A percentile compares a stretch with the other conserved stretches of the same genome.
These are phyloP conservation scores for Trichogramma evanescens DNA, from an alignment of 2,888 invertebrate species.

Conservation along the genomic window DNA sequence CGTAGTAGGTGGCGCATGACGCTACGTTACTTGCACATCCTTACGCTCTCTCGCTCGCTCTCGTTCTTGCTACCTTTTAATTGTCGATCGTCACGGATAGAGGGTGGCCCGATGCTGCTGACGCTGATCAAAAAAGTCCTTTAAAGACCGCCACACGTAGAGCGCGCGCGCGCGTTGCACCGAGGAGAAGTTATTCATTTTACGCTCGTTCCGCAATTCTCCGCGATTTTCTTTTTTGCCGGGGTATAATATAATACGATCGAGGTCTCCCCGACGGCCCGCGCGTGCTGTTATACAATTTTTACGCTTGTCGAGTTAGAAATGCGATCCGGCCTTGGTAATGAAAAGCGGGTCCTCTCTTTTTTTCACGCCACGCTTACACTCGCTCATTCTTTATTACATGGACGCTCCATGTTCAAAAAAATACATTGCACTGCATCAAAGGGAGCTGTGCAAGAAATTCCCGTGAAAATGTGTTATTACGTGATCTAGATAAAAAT, in stretches of 20 bases:
- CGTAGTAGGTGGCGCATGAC: slow-evolving; percentile 3
- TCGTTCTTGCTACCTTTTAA: slow-evolving; percentile 7
- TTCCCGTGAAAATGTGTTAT: too few species aligned
- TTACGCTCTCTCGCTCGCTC: neutral
- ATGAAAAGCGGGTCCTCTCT: slow-evolving; percentile 4
- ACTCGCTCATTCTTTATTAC: too few species aligned
- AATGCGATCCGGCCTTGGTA: slow-evolving; percentile 15
- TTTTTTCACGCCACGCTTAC: neutral
- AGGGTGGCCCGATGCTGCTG: slow-evolving; percentile 6
- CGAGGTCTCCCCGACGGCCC: neutral
- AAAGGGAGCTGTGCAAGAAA: too few species aligned
- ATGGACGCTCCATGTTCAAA: too few species aligned
- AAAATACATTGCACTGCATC: too few species aligned
- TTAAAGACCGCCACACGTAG: slow-evolving; percentile 9
- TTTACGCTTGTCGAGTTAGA: slow-evolving; percentile 21
- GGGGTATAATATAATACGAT: neutral
- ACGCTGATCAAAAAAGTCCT: slow-evolving; percentile 14
- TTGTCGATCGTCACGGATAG: slow-evolving; percentile 17
- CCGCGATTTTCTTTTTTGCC: slow-evolving; percentile 16
- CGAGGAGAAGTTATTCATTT: slow-evolving; percentile 15
- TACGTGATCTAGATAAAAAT: too few species aligned
- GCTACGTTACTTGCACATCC: slow-evolving; percentile 4
- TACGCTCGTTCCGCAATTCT: slow-evolving; percentile 21
- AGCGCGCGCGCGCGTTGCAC: neutral
- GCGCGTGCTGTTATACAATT: neutral